A percentile compares a stretch with the other conserved stretches of the same genome.
phyloP scores from a whole-genome alignment of 1,140 invertebrate genomes.

The Plectrocnemia conspersa region DNA sequence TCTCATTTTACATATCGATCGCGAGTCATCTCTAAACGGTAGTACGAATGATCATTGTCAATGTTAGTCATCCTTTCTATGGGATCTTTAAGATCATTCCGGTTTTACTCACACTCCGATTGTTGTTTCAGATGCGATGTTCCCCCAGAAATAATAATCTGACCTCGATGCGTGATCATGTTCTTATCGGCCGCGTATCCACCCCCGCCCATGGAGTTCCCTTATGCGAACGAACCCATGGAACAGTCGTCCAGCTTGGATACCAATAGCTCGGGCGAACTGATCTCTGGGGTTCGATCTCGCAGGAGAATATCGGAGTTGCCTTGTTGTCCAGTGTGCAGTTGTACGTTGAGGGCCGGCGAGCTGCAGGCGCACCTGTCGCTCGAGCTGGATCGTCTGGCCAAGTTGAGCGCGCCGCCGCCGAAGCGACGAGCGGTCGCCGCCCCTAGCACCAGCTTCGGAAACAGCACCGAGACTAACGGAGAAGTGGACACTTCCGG shows the following conservation, averaged over 20 bases:
- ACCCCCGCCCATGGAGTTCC: conserved; percentile 7
- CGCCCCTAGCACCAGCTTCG: conserved; percentile 40
- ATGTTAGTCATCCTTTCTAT: background rate
- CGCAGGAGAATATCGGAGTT: conserved; percentile 47
- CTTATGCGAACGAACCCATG: background rate
- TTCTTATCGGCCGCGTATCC: conserved; percentile 24
- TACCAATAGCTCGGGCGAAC: conserved; percentile 10
- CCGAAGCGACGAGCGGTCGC: conserved; percentile 25
- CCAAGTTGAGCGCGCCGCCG: conserved; percentile 39
- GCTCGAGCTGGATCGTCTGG: conserved; percentile 45
- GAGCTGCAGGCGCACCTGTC: conserved; percentile 45
- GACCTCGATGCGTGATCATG: conserved; percentile 19
- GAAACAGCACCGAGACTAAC: conserved; percentile 39
- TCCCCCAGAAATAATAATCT: no score
- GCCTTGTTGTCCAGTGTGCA: conserved; percentile 47
- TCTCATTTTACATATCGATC: background rate
- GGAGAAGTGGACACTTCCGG: conserved; percentile 44
- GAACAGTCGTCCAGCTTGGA: background rate
- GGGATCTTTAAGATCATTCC: background rate
- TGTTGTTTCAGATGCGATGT: background rate
- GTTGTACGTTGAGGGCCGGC: conserved; percentile 44
- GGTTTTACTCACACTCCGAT: background rate
- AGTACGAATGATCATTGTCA: background rate
- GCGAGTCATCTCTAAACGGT: background rate
- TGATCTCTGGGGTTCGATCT: conserved; percentile 38